Conservation (phyloP, 2,888 invertebrate species). For the Leucozona laternaria region DNA sequence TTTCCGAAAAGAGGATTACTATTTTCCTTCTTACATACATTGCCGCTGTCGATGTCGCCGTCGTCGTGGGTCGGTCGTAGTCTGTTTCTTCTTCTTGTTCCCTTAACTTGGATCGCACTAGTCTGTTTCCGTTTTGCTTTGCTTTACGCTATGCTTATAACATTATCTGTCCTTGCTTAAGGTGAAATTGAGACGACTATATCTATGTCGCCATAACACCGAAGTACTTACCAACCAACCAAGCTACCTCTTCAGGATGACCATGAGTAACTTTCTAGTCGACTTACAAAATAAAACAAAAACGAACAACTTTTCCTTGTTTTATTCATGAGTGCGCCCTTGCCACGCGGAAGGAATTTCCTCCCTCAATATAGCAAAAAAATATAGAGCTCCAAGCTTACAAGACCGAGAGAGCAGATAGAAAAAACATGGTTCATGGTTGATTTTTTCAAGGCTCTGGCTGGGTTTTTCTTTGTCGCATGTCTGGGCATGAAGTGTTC, state of each 20-base stretch:
- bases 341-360: constrained; percentile 63
- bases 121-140: constrained; percentile 66
- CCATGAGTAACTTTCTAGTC: constrained; percentile 41
- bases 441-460: constrained; percentile 23
- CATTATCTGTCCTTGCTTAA: constrained; percentile 58
- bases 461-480: constrained; percentile 18
- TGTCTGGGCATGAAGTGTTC: constrained; percentile 36
- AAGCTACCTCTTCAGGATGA: constrained; percentile 10
- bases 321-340: constrained; percentile 65
- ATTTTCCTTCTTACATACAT: constrained; percentile 32
- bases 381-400: constrained; percentile 6
- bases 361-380: constrained; percentile 23
- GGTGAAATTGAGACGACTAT: constrained; percentile 68
- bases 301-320: constrained; percentile 47
- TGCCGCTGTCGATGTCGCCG: neutral
- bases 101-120: constrained; percentile 22
- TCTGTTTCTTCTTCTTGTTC: constrained; percentile 23
- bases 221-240: constrained; percentile 19
- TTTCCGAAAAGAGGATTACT: constrained; percentile 56
- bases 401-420: constrained; percentile 1
- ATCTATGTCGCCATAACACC: constrained; percentile 8
- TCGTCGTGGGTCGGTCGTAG: neutral
- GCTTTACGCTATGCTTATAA: constrained; percentile 54
- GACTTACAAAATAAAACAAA: constrained; percentile 26
- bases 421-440: constrained; percentile 47